A percentile compares a stretch with the other conserved stretches of the same genome.
Evolutionary conservation across 2,888 invertebrate genomes (phyloP).

Genomic region (Diloba caeruleocephala): DNA sequence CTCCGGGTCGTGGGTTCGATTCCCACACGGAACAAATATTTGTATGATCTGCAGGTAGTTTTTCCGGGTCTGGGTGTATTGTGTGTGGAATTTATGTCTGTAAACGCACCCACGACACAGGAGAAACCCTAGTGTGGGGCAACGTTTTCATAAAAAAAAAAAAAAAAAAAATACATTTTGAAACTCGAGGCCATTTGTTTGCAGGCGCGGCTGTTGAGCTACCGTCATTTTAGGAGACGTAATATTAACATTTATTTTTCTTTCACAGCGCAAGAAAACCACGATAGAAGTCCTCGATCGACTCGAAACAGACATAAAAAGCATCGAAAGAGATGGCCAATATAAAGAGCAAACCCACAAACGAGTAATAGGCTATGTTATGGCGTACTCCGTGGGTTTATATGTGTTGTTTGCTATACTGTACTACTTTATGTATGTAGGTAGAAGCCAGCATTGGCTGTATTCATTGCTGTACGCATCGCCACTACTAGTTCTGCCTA

Average conservation of each 20-base stretch:
- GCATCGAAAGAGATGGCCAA: constrained; percentile 94
- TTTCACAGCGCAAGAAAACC: constrained; percentile 82
- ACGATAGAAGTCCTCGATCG: constrained; percentile 90
- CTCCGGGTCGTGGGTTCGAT: no score
- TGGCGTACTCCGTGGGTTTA: constrained; percentile 91
- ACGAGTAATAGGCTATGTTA: constrained; percentile 94
- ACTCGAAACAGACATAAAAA: constrained; percentile 93
- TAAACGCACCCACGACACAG: no score
- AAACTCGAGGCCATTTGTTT: no score
- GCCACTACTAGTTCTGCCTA: constrained; percentile 94
- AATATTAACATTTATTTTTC: background rate
- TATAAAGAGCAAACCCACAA: constrained; percentile 95
- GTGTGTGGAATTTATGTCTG: no score
- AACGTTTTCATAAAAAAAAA: no score
- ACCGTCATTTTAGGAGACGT: no score
- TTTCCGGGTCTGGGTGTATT: no score
- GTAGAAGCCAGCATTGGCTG: constrained; percentile 91
- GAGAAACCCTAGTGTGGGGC: no score
- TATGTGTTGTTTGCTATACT: constrained; percentile 92
- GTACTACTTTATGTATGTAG: constrained; percentile 95
- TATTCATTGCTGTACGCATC: constrained; percentile 93
- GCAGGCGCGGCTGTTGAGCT: no score
- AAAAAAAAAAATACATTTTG: no score
- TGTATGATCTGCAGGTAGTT: no score
- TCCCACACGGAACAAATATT: no score